Conservation (phyloP, 1,140 invertebrate species). For the Drosophila jambulina region DNA sequence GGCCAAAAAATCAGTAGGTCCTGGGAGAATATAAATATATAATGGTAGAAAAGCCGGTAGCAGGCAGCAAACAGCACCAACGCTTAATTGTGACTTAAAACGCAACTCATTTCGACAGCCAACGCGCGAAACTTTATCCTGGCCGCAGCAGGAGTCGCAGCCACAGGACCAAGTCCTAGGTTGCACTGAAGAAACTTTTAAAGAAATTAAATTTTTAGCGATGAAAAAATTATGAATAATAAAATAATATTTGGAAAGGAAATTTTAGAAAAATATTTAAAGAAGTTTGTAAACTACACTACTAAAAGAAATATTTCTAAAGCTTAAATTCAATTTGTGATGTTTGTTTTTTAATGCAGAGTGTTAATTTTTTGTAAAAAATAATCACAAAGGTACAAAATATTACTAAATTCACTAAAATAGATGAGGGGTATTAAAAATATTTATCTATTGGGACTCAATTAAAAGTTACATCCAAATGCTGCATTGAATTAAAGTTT, state of each 20-base stretch:
- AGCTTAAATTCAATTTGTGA: too few species aligned
- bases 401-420: too few species aligned
- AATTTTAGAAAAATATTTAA: too few species aligned
- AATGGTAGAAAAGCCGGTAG: constrained; percentile 13
- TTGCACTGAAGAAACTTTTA: background rate
- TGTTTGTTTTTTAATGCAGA: too few species aligned
- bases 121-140: constrained; percentile 52
- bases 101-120: constrained; percentile 66
- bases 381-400: too few species aligned
- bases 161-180: constrained; percentile 15
- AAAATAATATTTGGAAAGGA: background rate
- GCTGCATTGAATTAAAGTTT: background rate
- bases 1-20: background rate
- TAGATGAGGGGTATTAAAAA: too few species aligned
- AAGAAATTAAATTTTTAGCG: too few species aligned
- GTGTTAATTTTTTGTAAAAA: too few species aligned
- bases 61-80: constrained; percentile 41
- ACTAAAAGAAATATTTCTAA: too few species aligned
- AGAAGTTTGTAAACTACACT: too few species aligned
- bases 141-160: constrained; percentile 25
- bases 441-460: too few species aligned
- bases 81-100: constrained; percentile 79
- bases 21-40: background rate
- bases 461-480: background rate
- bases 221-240: background rate